Evolutionary conservation across 2,888 invertebrate species (phyloP).

Genomic region (Tachystola acroxantha): DNA sequence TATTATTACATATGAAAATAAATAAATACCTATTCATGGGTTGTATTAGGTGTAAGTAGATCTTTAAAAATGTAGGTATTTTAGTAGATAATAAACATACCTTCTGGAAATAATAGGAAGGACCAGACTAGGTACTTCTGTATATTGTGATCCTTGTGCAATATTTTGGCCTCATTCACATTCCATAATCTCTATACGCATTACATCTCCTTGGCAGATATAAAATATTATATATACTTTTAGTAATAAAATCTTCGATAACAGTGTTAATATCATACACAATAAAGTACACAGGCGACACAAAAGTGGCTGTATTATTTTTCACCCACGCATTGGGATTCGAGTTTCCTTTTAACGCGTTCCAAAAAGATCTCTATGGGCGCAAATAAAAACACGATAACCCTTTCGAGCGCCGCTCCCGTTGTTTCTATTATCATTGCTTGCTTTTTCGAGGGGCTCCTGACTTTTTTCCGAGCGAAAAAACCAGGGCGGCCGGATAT

Average conservation of each 20-base stretch:
- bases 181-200: too few species aligned
- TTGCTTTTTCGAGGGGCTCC: conserved; percentile 55
- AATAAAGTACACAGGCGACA: conserved; percentile 4
- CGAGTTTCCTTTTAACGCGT: conserved; percentile 58
- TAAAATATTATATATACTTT: not conserved
- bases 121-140: not conserved
- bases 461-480: conserved; percentile 53
- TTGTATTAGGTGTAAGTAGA: too few species aligned
- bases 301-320: conserved; percentile 28
- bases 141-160: too few species aligned
- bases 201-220: too few species aligned
- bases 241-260: not conserved
- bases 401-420: conserved; percentile 58
- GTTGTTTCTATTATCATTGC: conserved; percentile 74
- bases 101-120: too few species aligned
- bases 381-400: conserved; percentile 67
- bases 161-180: too few species aligned
- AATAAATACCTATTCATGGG: too few species aligned
- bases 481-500: conserved; percentile 62
- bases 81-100: too few species aligned
- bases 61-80: too few species aligned
- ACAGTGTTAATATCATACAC: not conserved
- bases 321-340: conserved; percentile 43
- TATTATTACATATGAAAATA: too few species aligned
- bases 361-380: conserved; percentile 50